These are phyloP conservation scores for Macaria liturata DNA, from an alignment of 2,888 invertebrate genomes.

Conservation along the genomic window DNA sequence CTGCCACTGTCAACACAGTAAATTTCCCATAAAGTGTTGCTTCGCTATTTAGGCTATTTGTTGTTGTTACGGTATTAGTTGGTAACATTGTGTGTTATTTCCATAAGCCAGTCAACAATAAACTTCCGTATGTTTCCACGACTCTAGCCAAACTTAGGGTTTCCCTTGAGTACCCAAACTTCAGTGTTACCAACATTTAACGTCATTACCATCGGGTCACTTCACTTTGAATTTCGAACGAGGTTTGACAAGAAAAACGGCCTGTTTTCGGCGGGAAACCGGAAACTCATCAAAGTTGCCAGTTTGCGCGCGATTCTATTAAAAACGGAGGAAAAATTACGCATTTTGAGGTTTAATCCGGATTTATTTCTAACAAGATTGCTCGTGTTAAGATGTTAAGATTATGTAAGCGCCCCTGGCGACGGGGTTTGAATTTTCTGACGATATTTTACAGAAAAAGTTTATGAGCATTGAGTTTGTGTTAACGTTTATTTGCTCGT, in stretches of 20 bases:
- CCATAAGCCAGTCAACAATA: not conserved
- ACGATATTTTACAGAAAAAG: not conserved
- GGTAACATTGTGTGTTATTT: not conserved
- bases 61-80: too few species aligned
- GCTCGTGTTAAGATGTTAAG: conserved; percentile 12
- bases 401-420: conserved; percentile 12
- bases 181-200: conserved; percentile 33
- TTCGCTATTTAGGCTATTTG: too few species aligned
- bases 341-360: conserved; percentile 10
- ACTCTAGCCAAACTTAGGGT: conserved; percentile 30
- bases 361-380: conserved; percentile 20
- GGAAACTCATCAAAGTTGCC: conserved; percentile 22
- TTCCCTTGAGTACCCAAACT: conserved; percentile 30
- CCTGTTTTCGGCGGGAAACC: conserved; percentile 13
- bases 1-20: too few species aligned
- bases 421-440: conserved; percentile 1
- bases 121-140: conserved; percentile 25
- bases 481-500: not conserved
- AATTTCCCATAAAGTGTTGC: too few species aligned
- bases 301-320: conserved; percentile 14
- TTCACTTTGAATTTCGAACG: conserved; percentile 20
- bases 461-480: too few species aligned
- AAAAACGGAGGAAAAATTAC: conserved; percentile 11
- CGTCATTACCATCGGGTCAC: conserved; percentile 39
- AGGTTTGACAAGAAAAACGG: conserved; percentile 19